phyloP scores from a whole-genome alignment of 1,140 invertebrate genomes.

The Apis dorsata region DNA sequence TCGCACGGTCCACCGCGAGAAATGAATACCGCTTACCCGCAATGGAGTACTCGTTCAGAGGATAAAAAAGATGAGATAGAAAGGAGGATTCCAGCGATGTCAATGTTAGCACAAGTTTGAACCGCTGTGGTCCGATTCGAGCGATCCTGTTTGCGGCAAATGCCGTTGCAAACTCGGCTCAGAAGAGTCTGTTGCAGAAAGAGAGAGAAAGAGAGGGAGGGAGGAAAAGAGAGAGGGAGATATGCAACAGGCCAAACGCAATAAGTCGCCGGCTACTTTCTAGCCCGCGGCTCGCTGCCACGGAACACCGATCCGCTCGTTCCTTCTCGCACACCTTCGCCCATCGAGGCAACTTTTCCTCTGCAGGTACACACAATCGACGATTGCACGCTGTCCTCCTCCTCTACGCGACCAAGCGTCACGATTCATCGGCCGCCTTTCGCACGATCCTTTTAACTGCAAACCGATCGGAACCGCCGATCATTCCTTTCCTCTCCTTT shows the following conservation, averaged over 20 bases:
- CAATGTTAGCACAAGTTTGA: conserved; percentile 17
- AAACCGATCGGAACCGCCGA: background rate
- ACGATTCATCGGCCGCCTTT: conserved; percentile 25
- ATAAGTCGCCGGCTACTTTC: conserved; percentile 64
- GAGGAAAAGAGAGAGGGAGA: background rate
- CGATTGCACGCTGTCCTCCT: background rate
- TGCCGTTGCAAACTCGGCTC: conserved; percentile 53
- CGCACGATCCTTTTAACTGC: background rate
- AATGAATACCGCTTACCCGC: too few relatives aligned
- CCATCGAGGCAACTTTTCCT: background rate
- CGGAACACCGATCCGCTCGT: conserved; percentile 23
- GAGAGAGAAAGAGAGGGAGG: too few relatives aligned
- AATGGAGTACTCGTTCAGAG: too few relatives aligned
- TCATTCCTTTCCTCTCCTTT: background rate
- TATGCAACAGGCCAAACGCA: conserved; percentile 47
- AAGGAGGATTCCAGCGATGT: conserved; percentile 23
- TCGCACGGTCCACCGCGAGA: too few relatives aligned
- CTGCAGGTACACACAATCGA: background rate
- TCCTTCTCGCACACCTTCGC: conserved; percentile 26
- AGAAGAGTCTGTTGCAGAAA: conserved; percentile 20
- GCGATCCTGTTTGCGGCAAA: conserved; percentile 52
- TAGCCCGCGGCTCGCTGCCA: conserved; percentile 61
- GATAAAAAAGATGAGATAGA: background rate
- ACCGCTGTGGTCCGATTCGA: conserved; percentile 42
- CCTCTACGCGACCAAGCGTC: conserved; percentile 1